phyloP scores from a whole-genome alignment of 2,888 invertebrate genomes.

The Drosophila leonis region DNA sequence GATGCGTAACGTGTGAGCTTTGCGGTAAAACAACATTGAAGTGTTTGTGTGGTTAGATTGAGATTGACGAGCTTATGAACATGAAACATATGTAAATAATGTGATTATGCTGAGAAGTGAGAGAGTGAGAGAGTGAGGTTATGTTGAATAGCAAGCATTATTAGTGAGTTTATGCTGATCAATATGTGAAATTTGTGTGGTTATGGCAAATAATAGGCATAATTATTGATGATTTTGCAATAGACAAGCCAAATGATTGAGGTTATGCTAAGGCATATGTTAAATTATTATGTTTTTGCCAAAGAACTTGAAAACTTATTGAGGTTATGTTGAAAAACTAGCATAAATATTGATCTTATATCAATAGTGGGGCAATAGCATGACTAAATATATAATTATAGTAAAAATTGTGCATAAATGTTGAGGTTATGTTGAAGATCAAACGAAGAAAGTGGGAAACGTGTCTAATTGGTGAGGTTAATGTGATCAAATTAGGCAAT shows the following conservation, averaged over 20 bases:
- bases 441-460: no score
- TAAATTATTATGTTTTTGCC: background rate
- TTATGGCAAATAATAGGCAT: background rate
- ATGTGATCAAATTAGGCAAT: no score
- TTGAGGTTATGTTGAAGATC: background rate
- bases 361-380: no score
- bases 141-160: background rate
- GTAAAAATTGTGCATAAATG: no score
- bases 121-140: background rate
- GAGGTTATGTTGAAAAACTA: no score
- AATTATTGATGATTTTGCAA: background rate
- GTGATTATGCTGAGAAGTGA: background rate
- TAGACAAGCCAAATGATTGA: background rate
- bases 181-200: background rate
- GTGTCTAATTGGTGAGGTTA: no score
- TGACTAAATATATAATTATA: no score
- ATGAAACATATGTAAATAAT: background rate
- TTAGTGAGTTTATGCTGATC: background rate
- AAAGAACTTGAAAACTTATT: no score
- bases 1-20: background rate
- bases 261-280: background rate
- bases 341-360: no score
- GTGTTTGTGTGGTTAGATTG: background rate
- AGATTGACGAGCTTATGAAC: background rate
- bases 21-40: background rate